phyloP scores from a whole-genome alignment of 1,140 invertebrate genomes.

The Cyclargus thomasi region DNA sequence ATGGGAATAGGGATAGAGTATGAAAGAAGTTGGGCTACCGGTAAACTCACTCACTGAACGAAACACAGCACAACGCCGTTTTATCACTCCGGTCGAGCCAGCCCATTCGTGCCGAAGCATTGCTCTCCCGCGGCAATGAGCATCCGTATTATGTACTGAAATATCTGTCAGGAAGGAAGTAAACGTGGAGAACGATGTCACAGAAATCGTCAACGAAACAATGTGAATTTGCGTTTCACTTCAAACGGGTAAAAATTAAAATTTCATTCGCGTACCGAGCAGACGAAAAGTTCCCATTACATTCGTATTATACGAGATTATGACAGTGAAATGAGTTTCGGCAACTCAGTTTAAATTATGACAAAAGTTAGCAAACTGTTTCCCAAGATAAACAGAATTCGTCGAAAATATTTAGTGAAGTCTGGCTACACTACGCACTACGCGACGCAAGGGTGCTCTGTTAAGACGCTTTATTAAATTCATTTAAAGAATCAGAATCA shows the following conservation, averaged over 20 bases:
- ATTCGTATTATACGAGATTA: constrained; percentile 37
- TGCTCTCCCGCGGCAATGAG: too few relatives aligned
- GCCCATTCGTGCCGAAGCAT: too few relatives aligned
- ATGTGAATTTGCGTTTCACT: neutral
- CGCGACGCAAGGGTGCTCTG: too few relatives aligned
- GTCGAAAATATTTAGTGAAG: constrained; percentile 58
- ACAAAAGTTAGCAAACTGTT: constrained; percentile 45
- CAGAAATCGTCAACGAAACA: neutral
- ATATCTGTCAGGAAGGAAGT: too few relatives aligned
- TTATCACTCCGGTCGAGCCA: too few relatives aligned
- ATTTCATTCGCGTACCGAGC: constrained; percentile 4
- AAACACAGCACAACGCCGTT: too few relatives aligned
- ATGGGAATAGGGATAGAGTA: too few relatives aligned
- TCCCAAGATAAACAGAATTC: constrained; percentile 58
- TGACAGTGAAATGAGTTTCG: constrained; percentile 34
- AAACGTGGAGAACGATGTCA: neutral
- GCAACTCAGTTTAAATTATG: constrained; percentile 43
- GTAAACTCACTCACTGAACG: too few relatives aligned
- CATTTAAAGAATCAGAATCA: too few relatives aligned
- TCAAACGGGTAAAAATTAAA: neutral
- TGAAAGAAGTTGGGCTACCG: too few relatives aligned
- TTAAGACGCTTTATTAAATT: too few relatives aligned
- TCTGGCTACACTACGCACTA: constrained; percentile 23
- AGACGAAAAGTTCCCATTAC: constrained; percentile 27
- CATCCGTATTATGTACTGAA: too few relatives aligned